Evolutionary conservation across 2,113 vertebrate species (phyloP), one percentile per base, ranked within the genome.

Genomic region (Lichenostomus cassidix): DNA sequence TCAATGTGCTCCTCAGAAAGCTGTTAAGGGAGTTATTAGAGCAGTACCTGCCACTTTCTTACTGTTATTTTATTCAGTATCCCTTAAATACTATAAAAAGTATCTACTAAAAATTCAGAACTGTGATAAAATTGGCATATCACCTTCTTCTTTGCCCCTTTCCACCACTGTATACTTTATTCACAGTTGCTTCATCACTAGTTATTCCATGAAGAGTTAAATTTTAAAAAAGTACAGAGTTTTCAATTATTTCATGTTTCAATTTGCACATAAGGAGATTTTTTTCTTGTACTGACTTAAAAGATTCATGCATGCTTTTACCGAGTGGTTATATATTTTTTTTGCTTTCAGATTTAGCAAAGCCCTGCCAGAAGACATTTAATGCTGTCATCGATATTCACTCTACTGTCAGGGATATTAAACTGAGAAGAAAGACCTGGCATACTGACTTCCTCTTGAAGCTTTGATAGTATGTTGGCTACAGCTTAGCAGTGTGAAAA

Each of bases 331-430:
- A 64, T 44, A 77, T 33, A 28, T 60, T 33, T 47, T 73, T 31
- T 58, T n/a, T 25, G 12, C 58, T 19, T 31, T 52, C 49, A 78
- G 81, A 84, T 83, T 96, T 94, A 84, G 50, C 37, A 93, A 95
- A 95, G 50, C 64, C 82, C 29, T 95, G 77, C 71, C 62, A 95
- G 56, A 92, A 71, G 37, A 94, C 42, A 41, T 93, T 92, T 89
- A 92, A 79, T 94, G 77, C 73, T 96, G 93, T 95, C 94, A 89
- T 96, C 37, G 42, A 87, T 92, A 96, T 74, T 86, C 31, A 3
- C 31, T 89, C 31, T 95, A 41, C 78, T 94, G 83, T 63, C 92
- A 93, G 71, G 86, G 52, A 87, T 87, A 92, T 96, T 92, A 68
- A 89, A 69, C 91, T 75, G 78, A 88, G 87, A 93, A 92, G 93